phyloP scores from a whole-genome alignment of 1,140 invertebrate species.

The Zaprionus lachaisei region DNA sequence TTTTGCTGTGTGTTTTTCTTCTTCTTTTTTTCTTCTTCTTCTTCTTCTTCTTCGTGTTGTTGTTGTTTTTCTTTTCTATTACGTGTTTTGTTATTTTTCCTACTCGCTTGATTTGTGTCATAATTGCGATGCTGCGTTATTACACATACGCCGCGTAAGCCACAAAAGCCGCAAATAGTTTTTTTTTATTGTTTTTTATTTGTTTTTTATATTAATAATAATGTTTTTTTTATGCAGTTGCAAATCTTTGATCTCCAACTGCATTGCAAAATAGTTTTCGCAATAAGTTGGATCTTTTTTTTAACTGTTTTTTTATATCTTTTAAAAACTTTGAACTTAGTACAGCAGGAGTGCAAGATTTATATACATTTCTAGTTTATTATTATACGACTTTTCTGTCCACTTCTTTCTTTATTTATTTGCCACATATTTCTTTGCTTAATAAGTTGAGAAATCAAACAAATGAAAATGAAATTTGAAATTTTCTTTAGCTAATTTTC shows the following conservation, averaged over 20 bases:
- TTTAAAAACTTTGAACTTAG: background rate
- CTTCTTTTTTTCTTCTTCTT: background rate
- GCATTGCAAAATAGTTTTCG: background rate
- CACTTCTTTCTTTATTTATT: background rate
- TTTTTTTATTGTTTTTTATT: slow-evolving; percentile 1
- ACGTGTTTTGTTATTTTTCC: slow-evolving; percentile 23
- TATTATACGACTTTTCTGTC: slow-evolving; percentile 1
- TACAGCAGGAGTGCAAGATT: background rate
- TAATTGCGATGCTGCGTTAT: slow-evolving; percentile 50
- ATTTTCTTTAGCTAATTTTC: background rate
- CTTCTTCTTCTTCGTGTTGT: background rate
- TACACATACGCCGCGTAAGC: slow-evolving; percentile 64
- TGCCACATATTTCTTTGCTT: background rate
- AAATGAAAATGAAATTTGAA: background rate
- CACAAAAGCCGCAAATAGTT: slow-evolving; percentile 34
- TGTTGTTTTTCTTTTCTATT: background rate
- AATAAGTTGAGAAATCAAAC: background rate
- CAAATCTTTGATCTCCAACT: background rate
- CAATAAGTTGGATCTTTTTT: background rate
- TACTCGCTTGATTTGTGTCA: slow-evolving; percentile 37
- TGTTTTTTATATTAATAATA: background rate
- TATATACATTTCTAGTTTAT: background rate
- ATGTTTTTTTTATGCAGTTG: background rate
- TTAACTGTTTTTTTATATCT: background rate
- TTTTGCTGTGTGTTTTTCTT: background rate